These are phyloP conservation scores for Loriculus beryllinus DNA, from an alignment of 2,797 vertebrate species.

Conservation along the genomic window DNA sequence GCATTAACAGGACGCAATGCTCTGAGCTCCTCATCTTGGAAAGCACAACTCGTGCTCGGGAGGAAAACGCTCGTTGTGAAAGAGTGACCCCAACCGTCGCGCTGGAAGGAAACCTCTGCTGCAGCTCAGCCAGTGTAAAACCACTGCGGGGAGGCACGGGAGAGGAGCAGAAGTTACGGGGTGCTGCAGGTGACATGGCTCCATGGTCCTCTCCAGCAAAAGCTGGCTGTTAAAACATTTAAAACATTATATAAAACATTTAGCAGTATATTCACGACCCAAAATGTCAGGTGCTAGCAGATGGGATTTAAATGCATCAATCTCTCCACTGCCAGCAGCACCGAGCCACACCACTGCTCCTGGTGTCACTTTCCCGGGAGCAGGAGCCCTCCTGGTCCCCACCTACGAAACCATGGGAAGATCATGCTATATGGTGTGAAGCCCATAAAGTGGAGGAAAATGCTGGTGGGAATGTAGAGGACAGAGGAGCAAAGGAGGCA, in stretches of 20 bases:
- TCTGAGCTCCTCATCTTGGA: accelerated
- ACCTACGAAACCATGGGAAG: accelerated
- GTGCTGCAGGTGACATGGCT: accelerated
- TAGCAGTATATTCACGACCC: background rate
- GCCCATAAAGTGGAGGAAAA: background rate
- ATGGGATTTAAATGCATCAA: background rate
- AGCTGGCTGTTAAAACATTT: background rate
- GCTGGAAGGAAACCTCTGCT: background rate
- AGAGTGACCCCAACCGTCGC: constrained; percentile 49
- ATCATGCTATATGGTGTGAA: background rate
- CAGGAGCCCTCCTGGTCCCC: background rate
- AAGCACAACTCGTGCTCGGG: accelerated
- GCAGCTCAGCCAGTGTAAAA: background rate
- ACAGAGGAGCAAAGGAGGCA: background rate
- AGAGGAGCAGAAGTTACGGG: background rate
- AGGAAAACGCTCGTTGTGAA: background rate
- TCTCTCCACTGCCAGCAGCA: background rate
- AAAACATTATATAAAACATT: background rate
- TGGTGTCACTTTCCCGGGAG: background rate
- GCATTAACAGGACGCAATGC: background rate
- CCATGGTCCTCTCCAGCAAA: background rate
- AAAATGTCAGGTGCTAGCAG: background rate
- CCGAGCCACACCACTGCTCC: background rate
- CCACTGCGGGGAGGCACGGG: background rate
- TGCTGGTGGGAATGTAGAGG: background rate